Evolutionary conservation across 2,797 vertebrate species (phyloP), one percentile per base, ranked within the genome.

Genomic region (Sciurus vulgaris): DNA sequence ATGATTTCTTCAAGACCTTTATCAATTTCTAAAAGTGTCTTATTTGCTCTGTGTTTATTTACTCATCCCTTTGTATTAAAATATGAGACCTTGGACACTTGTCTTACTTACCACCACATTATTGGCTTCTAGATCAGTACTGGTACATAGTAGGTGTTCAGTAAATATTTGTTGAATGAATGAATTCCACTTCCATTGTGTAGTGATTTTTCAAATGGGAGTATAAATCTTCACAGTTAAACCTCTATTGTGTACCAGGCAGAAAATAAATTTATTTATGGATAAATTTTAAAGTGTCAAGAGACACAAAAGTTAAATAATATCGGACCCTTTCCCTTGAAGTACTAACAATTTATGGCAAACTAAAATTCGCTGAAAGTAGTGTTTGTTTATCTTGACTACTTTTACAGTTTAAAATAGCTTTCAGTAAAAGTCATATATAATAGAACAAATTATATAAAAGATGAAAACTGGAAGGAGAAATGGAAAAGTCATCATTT

Each of bases 391-490:
- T 69, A 28, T 35, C 83, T 82, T 91, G 44, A 28, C 63, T 82
- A 44, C 30, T 79, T 79, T 59, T 38, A 81, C 38, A 86, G 67
- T 78, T 72, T 90, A 63, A 87, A 82, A 38, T 76, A 69, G n/a
- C 35, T 92, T 92, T 87, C 77, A 87, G 10, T 69, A 47, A 87
- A 87, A 87, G 56, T 87, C 20, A 63, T 35, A n/a, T 61, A n/a
- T 78, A 82, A 49, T 76, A 83, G 33, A 95, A 87, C 33, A 74
- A 38, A 91, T 74, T 4, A 82, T 28, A 69, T 76, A 59, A 87
- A 86, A 92, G 61, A 76, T 82, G 47, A 38, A 87, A 86, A 76
- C 26, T 65, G 56, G 69, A 86, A 91, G 59, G 26, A 59, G 28
- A 41, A 82, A 76, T 87, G 47, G 41, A 69, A 70, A 56, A 49